Evolutionary conservation across 2,888 invertebrate species (phyloP), one percentile per base, ranked within the genome.

Genomic region (Callimorpha dominula): DNA sequence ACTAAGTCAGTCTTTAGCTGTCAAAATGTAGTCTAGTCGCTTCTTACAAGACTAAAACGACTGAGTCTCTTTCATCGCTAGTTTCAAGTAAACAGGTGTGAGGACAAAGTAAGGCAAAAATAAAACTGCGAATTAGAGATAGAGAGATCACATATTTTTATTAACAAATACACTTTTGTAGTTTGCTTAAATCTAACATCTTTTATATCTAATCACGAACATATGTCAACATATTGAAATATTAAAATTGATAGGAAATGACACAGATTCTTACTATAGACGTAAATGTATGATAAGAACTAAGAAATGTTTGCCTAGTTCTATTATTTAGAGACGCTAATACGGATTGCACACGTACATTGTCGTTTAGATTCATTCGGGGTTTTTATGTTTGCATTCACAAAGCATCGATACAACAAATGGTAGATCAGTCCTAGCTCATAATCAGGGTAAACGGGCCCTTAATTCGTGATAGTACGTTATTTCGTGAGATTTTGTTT

Each of bases 81-180:
- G 73, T 80, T 80, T 70, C 42, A 70, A 68, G 72, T 67, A 72
- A 77, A 78, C 75, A 68, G 70, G 68, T 75, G 65, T 42, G 66
- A 73, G 31, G 66, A 68, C 62, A 71, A 60, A 70, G 66, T 64
- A 62, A 60, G 52, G 54, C 60, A 65, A 71, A 70, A 87, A 86
- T 86, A 81, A 87, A 88, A 87, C 83, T 50, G 78, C 68, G 60
- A 70, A 63, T 60, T 50, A 74, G 70, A 73, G 31, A 31, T 31
- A 31, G 31, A 31, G 31, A 31, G 80, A 81, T 84, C 76, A 87
- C 83, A 87, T 81, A 81, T 68, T 64, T 79, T 76, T 74, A 76
- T 40, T 81, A 77, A 76, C 68, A 75, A 77, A 73, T 70, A 71
- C 50, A 73, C 73, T 67, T 68, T 60, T 57, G 8, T 43, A 52